Percentiles rank a stretch among this genome's conserved stretches.
Conservation (phyloP, 2,797 vertebrate species). For the Leptodactylus fallax region DNA sequence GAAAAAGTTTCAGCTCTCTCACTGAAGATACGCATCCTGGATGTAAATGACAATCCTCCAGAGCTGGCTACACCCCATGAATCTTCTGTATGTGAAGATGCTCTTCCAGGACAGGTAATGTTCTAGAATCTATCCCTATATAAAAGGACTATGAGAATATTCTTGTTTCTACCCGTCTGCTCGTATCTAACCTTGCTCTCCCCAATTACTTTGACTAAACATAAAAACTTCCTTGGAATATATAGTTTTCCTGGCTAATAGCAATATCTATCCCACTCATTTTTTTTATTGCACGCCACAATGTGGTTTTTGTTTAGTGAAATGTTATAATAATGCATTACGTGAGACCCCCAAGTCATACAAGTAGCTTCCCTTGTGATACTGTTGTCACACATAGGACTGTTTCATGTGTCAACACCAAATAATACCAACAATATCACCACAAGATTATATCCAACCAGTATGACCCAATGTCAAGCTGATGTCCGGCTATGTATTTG, state of each 20-base stretch:
- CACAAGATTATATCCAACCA: not conserved
- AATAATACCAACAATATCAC: not conserved
- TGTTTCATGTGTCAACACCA: not conserved
- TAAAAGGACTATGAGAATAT: not conserved
- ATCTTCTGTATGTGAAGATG: conserved; percentile 93
- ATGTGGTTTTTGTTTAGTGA: too few relatives aligned
- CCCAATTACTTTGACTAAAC: not conserved
- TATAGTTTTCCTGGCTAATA: too few relatives aligned
- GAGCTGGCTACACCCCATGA: conserved; percentile 93
- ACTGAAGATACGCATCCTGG: conserved; percentile 94
- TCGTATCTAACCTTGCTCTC: not conserved
- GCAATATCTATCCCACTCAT: too few relatives aligned
- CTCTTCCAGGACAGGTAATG: conserved; percentile 93
- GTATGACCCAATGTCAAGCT: not conserved
- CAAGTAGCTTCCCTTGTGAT: not conserved
- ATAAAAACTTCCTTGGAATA: too few relatives aligned
- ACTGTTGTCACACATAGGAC: not conserved
- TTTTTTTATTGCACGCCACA: too few relatives aligned
- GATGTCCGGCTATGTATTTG: too few relatives aligned
- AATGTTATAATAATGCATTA: too few relatives aligned
- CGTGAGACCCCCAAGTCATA: too few relatives aligned
- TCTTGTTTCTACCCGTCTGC: not conserved
- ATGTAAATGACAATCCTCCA: conserved; percentile 96
- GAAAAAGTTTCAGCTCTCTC: conserved; percentile 85
- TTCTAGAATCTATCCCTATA: not conserved